Evolutionary conservation across 2,888 invertebrate species (phyloP).

Genomic region (Resseliella maxima): DNA sequence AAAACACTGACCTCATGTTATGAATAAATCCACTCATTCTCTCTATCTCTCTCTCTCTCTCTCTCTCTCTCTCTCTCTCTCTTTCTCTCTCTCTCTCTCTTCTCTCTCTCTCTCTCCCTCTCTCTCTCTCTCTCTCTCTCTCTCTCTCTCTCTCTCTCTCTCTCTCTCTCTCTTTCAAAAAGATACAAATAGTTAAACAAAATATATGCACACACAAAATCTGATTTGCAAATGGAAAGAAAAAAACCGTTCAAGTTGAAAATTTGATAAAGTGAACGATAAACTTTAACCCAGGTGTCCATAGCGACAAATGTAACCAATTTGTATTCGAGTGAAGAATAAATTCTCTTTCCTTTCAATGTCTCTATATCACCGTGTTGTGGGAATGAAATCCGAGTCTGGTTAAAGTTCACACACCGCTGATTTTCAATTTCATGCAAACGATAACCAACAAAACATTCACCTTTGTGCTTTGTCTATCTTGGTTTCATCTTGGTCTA

Average conservation of each 20-base stretch:
- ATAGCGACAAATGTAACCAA: background rate
- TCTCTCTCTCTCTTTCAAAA: no score
- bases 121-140: no score
- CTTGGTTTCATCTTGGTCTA: slow-evolving; percentile 6
- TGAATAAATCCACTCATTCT: background rate
- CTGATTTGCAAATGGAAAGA: background rate
- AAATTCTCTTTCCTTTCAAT: background rate
- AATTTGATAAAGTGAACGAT: slow-evolving; percentile 25
- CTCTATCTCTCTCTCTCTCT: no score
- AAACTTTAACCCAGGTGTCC: slow-evolving; percentile 26
- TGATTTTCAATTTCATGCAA: slow-evolving; percentile 46
- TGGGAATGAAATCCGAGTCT: background rate
- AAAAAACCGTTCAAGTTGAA: slow-evolving; percentile 4
- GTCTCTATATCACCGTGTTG: background rate
- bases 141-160: no score
- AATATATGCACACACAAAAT: background rate
- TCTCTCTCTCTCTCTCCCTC: no score
- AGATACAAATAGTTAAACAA: no score
- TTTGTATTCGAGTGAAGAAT: background rate
- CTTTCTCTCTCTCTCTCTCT: no score
- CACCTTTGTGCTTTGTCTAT: background rate
- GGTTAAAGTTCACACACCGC: slow-evolving; percentile 29
- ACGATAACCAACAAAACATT: slow-evolving; percentile 4
- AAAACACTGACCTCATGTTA: background rate
- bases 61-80: no score